phyloP scores from a whole-genome alignment of 2,888 invertebrate species.

The Leptopilina myrica region DNA sequence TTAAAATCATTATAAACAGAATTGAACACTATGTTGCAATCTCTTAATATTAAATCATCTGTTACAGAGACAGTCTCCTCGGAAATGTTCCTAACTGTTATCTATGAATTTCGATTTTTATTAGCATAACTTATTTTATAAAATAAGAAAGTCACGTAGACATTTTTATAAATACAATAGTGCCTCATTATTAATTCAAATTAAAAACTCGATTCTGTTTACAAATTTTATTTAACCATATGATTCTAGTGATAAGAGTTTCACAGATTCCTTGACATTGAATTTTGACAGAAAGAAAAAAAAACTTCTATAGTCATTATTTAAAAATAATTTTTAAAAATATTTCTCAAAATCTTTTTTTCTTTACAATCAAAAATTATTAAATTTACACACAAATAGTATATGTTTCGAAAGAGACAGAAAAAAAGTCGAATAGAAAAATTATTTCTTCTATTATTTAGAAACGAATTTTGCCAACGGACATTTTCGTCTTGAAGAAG shows the following conservation, averaged over 20 bases:
- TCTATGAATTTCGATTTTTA: neutral
- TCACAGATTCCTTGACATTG: constrained; percentile 34
- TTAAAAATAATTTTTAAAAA: neutral
- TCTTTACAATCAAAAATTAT: too few species aligned
- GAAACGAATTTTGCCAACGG: constrained; percentile 42
- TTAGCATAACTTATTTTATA: constrained; percentile 8
- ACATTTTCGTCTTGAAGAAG: constrained; percentile 49
- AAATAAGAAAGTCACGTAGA: constrained; percentile 23
- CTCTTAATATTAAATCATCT: constrained; percentile 11
- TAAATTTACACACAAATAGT: too few species aligned
- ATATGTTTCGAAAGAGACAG: too few species aligned
- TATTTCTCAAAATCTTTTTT: neutral
- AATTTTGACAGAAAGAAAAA: neutral
- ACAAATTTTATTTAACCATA: neutral
- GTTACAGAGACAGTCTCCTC: neutral
- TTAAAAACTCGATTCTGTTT: neutral
- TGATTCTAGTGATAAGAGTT: neutral
- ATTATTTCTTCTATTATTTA: neutral
- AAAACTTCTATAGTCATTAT: neutral
- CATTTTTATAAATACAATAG: neutral
- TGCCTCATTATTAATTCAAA: constrained; percentile 11
- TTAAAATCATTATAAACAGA: too few species aligned
- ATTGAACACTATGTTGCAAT: neutral
- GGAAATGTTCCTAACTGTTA: neutral
- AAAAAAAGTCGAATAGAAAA: too few species aligned